phyloP scores from a whole-genome alignment of 1,140 invertebrate species.

The Listronotus oregonensis region DNA sequence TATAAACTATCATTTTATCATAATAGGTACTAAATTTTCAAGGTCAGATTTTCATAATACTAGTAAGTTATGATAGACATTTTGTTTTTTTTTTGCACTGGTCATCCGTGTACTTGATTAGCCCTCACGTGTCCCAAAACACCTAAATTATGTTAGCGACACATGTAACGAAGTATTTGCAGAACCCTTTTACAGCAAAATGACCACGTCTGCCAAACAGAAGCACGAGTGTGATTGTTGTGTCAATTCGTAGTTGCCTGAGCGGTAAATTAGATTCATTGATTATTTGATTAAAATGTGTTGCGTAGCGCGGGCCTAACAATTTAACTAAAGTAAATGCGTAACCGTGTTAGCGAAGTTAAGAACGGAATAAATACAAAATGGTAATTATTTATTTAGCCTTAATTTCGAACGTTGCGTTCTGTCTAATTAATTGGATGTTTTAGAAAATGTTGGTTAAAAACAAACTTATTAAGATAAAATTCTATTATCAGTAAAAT shows the following conservation, averaged over 20 bases:
- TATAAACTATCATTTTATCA: too few relatives aligned
- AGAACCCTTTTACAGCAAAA: constrained; percentile 37
- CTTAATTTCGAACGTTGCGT: too few relatives aligned
- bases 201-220: constrained; percentile 34
- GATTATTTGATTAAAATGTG: constrained; percentile 53
- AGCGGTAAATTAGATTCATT: constrained; percentile 51
- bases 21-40: too few relatives aligned
- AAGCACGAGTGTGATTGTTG: constrained; percentile 49
- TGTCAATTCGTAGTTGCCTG: constrained; percentile 52
- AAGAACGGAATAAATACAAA: too few relatives aligned
- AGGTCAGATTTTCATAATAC: too few relatives aligned
- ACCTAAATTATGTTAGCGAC: constrained; percentile 33
- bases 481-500: too few relatives aligned
- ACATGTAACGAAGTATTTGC: constrained; percentile 42
- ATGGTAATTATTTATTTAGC: too few relatives aligned
- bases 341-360: neutral
- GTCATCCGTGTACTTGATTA: constrained; percentile 24
- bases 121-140: neutral
- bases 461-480: too few relatives aligned
- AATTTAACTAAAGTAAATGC: constrained; percentile 35
- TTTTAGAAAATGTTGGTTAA: too few relatives aligned
- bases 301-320: constrained; percentile 36
- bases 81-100: neutral
- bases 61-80: too few relatives aligned
- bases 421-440: too few relatives aligned